Percentiles rank a stretch among this genome's conserved stretches.
These are phyloP conservation scores for Drosophila watanabei DNA, from an alignment of 1,140 invertebrate species.

Conservation along the genomic window DNA sequence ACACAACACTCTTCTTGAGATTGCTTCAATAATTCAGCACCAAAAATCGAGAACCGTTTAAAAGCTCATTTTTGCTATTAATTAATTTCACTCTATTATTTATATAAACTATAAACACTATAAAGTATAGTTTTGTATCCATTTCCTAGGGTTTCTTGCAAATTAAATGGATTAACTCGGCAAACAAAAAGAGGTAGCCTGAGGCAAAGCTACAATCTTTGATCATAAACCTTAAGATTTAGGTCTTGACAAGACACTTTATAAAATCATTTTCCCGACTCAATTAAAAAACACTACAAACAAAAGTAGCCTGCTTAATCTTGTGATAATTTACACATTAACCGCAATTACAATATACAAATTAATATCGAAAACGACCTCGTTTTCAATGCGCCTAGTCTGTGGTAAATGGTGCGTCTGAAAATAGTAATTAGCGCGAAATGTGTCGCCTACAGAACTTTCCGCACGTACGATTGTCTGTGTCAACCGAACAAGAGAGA, in stretches of 20 bases:
- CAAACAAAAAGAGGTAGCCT: background rate
- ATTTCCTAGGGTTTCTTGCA: no score
- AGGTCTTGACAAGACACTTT: background rate
- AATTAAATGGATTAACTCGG: background rate
- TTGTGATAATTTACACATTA: background rate
- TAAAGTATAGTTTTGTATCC: no score
- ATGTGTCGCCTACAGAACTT: constrained; percentile 21
- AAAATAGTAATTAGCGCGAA: constrained; percentile 27
- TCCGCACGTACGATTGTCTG: background rate
- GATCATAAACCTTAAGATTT: background rate
- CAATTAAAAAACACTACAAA: background rate
- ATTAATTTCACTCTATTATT: background rate
- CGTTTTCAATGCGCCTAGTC: constrained; percentile 11
- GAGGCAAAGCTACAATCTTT: background rate
- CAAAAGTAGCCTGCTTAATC: background rate
- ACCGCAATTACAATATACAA: constrained; percentile 10
- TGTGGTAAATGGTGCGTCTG: constrained; percentile 11
- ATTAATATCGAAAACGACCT: constrained; percentile 8
- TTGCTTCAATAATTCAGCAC: background rate
- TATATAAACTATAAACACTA: background rate
- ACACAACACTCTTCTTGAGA: background rate
- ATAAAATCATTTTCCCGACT: background rate
- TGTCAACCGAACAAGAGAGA: constrained; percentile 9
- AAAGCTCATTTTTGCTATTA: background rate
- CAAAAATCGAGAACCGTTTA: background rate